Evolutionary conservation across 2,888 invertebrate genomes (phyloP), one percentile per base, ranked within the genome.

Genomic region (Gerris lacustris): DNA sequence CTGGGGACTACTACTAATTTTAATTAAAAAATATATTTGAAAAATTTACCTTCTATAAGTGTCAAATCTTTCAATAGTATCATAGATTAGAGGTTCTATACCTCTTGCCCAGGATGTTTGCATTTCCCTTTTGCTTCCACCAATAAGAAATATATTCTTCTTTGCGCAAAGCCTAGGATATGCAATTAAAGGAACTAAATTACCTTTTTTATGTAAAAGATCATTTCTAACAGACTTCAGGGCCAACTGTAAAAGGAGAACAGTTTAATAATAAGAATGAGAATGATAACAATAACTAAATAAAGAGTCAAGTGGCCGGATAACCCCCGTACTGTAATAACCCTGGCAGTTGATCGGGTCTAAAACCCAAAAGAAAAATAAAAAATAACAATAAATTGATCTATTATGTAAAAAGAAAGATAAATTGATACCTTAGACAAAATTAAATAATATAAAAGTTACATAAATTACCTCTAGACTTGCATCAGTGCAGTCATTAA

Each of bases 141-240:
- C 96, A 74, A 92, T 91, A 67, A 96, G 87, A 77, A 92, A 88
- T 74, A 96, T 89, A 78, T 90, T 88, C 79, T 94, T 94, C 74
- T 93, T 90, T 0, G 94, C 92, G 78, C 92, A 88, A 75, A 89
- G 86, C 6, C 95, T 85, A 0, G 94, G 94, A 78, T 89, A 88
- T 45, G 88, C 89, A 18, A 87, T 84, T 75, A 92, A 80, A 31
- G 90, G 85, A 70, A 92, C 92, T 71, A 92, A 80, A 76, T 76
- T 76, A 17, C 77, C 77, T 74, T 77, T 77, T 69, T 77, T 77
- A 17, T 76, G 78, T 78, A 86, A 85, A 81, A 93, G 86, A 80
- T 93, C 92, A 74, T 87, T 87, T 78, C 88, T 85, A 74, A 91
- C 87, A 44, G 91, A 91, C 77, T 89, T 88, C 73, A 95, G 82